Evolutionary conservation across 2,113 vertebrate species (phyloP), one percentile per base, ranked within the genome.

Genomic region (Apodemus sylvaticus): DNA sequence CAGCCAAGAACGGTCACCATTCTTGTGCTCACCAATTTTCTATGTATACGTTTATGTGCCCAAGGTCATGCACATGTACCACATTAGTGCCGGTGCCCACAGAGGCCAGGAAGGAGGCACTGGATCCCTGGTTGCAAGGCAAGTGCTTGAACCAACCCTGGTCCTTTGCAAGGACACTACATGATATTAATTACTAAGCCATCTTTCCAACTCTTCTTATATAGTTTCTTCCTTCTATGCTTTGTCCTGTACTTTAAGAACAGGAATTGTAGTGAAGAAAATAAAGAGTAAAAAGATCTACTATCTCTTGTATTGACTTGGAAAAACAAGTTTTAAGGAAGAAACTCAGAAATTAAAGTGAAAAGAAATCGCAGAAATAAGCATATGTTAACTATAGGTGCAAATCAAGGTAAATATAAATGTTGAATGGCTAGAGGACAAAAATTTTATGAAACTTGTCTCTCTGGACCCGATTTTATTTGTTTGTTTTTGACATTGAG

Each of bases 241-340:
- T 89, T 89, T 91, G 68, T 94, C 45, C 24, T 96, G 42, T 93
- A 60, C 39, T 93, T 91, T 79, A 92, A 91, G 51, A 70, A 73
- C 10, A 90, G 39, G 51, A 85, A 14, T 36, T 17, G 12, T 36
- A 62, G 96, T 81, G 73, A 93, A 93, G 16, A 24, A 83, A 91
- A 66, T 31, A 83, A 92, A 86, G 36, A 77, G 8, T 48, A 36
- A 53, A 76, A 81, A 68, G 14, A 10, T 58, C 70, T 74, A 48
- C 68, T 4, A 76, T 86, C 55, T 86, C 9, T 51, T 13, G 36
- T 5, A 51, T 39, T 74, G 10, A 85, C 91, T 64, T 89, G 64
- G 89, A 89, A 77, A 93, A 90, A 86, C 17, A 95, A 94, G 22
- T 20, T 36, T 74, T 51, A 82, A 58, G 53, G 68, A 87, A 87